A percentile compares a stretch with the other conserved stretches of the same genome.
Conservation (phyloP, 2,113 vertebrate genomes). For the Terrapene triunguis region DNA sequence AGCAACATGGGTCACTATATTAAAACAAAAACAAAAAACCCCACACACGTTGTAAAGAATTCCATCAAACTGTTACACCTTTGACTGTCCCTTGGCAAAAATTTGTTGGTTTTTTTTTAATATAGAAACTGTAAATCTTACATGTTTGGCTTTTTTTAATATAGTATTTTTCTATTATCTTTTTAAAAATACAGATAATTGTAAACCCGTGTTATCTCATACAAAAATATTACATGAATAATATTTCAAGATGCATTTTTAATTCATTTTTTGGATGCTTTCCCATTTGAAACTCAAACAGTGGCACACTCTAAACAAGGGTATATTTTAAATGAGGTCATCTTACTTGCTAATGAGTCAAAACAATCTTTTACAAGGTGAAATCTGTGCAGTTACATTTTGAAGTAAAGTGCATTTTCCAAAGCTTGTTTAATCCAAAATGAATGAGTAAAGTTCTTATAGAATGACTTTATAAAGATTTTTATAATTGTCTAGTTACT, state of each 20-base stretch:
- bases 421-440: slow-evolving; percentile 46
- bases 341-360: slow-evolving; percentile 32
- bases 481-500: neutral
- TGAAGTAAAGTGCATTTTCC: slow-evolving; percentile 45
- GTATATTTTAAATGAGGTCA: slow-evolving; percentile 4
- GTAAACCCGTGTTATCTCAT: neutral
- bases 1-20: slow-evolving; percentile 52
- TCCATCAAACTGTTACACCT: slow-evolving; percentile 62
- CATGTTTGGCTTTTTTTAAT: slow-evolving; percentile 47
- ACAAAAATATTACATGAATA: neutral
- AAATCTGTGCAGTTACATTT: neutral
- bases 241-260: neutral
- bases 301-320: slow-evolving; percentile 11
- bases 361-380: slow-evolving; percentile 38
- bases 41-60: slow-evolving; percentile 65
- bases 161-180: neutral
- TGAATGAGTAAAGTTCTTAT: slow-evolving; percentile 23
- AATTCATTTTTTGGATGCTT: neutral
- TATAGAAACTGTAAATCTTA: slow-evolving; percentile 55
- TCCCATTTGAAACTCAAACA: slow-evolving; percentile 24
- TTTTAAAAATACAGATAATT: neutral
- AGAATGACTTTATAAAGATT: neutral
- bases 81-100: slow-evolving; percentile 55
- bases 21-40: slow-evolving; percentile 33
- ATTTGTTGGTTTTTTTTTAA: slow-evolving; percentile 15